phyloP scores from a whole-genome alignment of 2,797 vertebrate genomes.

The Sebastes oblongus region DNA sequence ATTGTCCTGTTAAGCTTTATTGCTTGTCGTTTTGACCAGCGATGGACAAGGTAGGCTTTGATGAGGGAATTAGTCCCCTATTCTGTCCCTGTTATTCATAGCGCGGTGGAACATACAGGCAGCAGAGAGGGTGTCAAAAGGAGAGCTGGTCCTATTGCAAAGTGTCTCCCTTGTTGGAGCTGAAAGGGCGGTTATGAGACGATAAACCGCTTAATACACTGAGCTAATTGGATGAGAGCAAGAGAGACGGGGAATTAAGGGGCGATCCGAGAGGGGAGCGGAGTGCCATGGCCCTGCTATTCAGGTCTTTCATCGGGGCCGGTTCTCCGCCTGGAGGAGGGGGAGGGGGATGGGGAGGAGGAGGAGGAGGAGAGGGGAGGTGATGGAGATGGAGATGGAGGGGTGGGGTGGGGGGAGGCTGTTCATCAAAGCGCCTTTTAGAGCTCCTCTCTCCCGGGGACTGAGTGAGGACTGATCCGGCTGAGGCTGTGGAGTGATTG shows the following conservation, averaged over 20 bases:
- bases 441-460: conserved; percentile 76
- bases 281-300: conserved; percentile 91
- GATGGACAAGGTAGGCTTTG: conserved; percentile 99
- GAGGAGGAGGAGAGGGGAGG: conserved; percentile 54
- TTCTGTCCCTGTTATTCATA: conserved; percentile 99
- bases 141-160: conserved; percentile 99
- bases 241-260: conserved; percentile 99
- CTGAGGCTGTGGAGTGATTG: conserved; percentile 77
- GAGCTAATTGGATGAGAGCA: conserved; percentile 99
- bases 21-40: conserved; percentile 99
- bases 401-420: conserved; percentile 72
- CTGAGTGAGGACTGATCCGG: conserved; percentile 76
- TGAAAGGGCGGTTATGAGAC: conserved; percentile 99
- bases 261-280: conserved; percentile 91
- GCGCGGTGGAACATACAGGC: conserved; percentile 98
- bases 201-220: conserved; percentile 99
- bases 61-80: conserved; percentile 99
- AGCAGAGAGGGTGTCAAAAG: conserved; percentile 98
- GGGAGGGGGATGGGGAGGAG: conserved; percentile 62
- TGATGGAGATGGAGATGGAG: conserved; percentile 63
- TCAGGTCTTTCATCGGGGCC: conserved; percentile 88
- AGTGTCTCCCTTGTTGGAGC: conserved; percentile 99
- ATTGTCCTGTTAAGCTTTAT: conserved; percentile 99
- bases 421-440: conserved; percentile 93
- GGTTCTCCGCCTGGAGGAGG: conserved; percentile 74